Evolutionary conservation across 2,797 vertebrate genomes (phyloP).

Genomic region (Podargus strigoides): DNA sequence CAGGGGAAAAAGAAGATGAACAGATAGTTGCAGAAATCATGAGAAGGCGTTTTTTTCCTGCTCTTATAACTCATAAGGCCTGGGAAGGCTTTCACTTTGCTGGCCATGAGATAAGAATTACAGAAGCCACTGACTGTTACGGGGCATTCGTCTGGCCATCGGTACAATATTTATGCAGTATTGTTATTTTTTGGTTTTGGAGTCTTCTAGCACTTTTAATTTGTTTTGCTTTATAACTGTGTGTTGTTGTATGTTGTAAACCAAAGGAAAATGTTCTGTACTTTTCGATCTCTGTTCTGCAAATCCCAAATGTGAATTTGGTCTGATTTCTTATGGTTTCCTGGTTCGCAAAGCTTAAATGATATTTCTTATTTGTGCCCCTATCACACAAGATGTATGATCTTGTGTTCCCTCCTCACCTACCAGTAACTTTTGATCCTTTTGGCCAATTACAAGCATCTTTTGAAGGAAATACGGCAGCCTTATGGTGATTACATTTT

Average conservation of each 20-base stretch:
- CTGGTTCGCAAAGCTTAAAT: background rate
- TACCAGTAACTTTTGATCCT: background rate
- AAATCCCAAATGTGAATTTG: background rate
- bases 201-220: background rate
- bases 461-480: background rate
- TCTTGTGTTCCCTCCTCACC: background rate
- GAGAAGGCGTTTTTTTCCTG: constrained; percentile 80
- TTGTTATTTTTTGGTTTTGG: background rate
- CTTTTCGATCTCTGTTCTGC: background rate
- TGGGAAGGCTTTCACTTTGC: constrained; percentile 91
- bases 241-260: background rate
- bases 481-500: background rate
- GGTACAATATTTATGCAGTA: constrained; percentile 66
- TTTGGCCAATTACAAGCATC: background rate
- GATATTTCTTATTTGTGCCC: background rate
- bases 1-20: constrained; percentile 69
- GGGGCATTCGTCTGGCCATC: constrained; percentile 96
- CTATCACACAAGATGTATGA: background rate
- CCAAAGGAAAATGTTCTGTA: background rate
- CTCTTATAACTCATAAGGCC: constrained; percentile 68
- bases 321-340: background rate
- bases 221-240: background rate
- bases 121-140: constrained; percentile 86
- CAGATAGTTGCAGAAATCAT: constrained; percentile 84
- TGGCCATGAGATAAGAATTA: constrained; percentile 87